Evolutionary conservation across 37 sponge, comb jelly and placozoan species (phyloP), one percentile per base, ranked within the genome.

Genomic region (Crambe crambe): DNA sequence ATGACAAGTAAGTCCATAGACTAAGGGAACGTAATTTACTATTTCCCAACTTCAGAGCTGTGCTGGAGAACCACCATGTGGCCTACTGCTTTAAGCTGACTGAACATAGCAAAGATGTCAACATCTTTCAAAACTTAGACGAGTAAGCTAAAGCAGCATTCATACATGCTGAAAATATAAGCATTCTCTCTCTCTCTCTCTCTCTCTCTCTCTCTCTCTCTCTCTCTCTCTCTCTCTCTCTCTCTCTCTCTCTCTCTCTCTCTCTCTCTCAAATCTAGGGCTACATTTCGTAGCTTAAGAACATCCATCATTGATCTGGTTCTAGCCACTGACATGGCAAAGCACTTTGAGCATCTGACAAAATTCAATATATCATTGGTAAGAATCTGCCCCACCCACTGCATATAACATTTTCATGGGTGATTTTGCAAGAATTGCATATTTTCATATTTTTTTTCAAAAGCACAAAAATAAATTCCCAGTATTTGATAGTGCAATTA

Each of bases 301-400:
- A 43, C 44, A 21, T 80, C 91, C 67, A 87, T 96, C 35, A 85
- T 96, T 47, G 91, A 90, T 47, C 63, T 96, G 89, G 94, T 96
- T 17, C 68, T 96, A 59, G 93, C 97, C 6, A 96, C 97, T 29
- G 97, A 96, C 79, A 96, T 96, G 94, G 83, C 97, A 22, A 89
- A 90, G 47, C 97, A 96, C 63, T 93, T 96, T 75, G 93, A 92
- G 58, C 89, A 96, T 70, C 81, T 93, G 27, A 70, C 85, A 31
- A 96, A 93, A 81, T 96, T 96, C 76, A 86, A 79, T 26, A 38
- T 58, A 27, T 21, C 42, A 59, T 17, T 68, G 5, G 65, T 87
- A 58, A 81, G 77, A 3, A 0, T n/a, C n/a, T n/a, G n/a, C n/a
- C n/a, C n/a, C n/a, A n/a, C n/a, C n/a, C n/a, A n/a, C n/a, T n/a